Evolutionary conservation across 2,113 vertebrate species (phyloP).

Genomic region (Gyps fulvus): DNA sequence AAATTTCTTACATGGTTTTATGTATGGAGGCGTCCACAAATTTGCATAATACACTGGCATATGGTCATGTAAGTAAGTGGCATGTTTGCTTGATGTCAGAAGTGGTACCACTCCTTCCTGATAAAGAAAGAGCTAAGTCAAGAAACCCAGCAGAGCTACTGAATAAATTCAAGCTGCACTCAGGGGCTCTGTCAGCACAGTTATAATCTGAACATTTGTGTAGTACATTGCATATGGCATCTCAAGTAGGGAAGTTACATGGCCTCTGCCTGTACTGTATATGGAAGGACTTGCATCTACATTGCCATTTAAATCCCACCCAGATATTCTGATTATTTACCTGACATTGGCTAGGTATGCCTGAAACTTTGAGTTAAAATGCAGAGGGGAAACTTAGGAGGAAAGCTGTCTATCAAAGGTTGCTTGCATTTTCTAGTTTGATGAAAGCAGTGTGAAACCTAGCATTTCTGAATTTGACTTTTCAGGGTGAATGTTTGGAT

Average conservation of each 20-base stretch:
- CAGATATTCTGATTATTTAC: neutral
- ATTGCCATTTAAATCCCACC: neutral
- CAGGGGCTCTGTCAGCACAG: neutral
- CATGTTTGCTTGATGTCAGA: neutral
- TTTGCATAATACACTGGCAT: neutral
- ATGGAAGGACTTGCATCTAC: neutral
- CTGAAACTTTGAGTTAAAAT: neutral
- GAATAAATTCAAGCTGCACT: neutral
- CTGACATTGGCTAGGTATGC: neutral
- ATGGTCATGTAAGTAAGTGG: neutral
- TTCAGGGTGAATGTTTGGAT: neutral
- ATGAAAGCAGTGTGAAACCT: neutral
- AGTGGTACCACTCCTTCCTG: neutral
- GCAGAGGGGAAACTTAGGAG: neutral
- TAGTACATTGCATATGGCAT: neutral
- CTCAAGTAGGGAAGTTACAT: neutral
- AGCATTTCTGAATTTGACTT: neutral
- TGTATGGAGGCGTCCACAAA: neutral
- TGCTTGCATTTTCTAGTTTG: neutral
- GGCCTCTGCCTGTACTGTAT: neutral
- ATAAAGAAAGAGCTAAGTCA: neutral
- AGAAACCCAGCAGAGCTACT: neutral
- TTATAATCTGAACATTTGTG: neutral
- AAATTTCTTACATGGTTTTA: neutral
- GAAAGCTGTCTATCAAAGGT: neutral